phyloP scores from a whole-genome alignment of 2,113 vertebrate species.

The Hystrix brachyura region DNA sequence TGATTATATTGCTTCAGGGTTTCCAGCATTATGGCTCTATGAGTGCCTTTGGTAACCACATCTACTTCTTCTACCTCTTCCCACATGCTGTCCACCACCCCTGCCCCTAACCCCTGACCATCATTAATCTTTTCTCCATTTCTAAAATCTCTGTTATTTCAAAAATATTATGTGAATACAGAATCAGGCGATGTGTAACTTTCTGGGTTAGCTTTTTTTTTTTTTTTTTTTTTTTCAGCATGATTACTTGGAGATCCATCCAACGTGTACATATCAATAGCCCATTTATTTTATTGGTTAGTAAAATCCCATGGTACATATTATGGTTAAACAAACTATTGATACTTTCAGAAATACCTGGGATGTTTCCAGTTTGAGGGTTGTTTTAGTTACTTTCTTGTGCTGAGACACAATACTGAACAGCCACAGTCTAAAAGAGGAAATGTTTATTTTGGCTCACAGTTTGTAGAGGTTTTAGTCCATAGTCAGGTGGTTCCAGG shows the following conservation, averaged over 20 bases:
- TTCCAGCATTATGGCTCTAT: neutral
- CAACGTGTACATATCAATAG: neutral
- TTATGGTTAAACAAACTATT: neutral
- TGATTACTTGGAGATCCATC: neutral
- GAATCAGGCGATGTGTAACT: neutral
- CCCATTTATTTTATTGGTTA: neutral
- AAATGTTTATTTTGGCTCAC: neutral
- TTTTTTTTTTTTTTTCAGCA: neutral
- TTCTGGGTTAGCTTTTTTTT: neutral
- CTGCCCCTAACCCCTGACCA: neutral
- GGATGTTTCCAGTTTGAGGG: neutral
- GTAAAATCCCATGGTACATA: neutral
- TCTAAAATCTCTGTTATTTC: neutral
- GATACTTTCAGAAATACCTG: neutral
- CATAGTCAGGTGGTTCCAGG: neutral
- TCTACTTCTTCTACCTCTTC: neutral
- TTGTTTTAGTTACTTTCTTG: neutral
- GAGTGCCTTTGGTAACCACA: neutral
- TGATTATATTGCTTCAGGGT: neutral
- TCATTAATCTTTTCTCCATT: neutral
- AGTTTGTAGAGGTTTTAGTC: neutral
- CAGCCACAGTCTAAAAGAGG: neutral
- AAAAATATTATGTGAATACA: neutral
- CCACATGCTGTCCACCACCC: too few species aligned
- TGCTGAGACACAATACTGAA: neutral